Evolutionary conservation across 1,140 invertebrate species (phyloP).

Genomic region (Triops cancriformis): DNA sequence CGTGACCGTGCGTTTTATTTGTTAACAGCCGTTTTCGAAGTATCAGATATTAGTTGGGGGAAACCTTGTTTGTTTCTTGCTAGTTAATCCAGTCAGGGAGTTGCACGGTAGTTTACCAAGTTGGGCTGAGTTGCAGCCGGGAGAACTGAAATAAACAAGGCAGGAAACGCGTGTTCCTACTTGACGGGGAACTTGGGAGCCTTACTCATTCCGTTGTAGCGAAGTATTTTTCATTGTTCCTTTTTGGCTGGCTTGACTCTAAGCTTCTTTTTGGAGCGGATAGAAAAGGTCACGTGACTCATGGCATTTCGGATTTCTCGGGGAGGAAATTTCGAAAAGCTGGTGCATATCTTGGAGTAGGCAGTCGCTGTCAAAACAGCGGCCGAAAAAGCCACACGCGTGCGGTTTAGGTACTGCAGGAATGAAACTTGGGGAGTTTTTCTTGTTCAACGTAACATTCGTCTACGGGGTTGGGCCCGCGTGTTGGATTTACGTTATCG

Average conservation of each 20-base stretch:
- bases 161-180: no score
- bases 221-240: background rate
- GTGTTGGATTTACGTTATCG: background rate
- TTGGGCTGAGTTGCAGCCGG: no score
- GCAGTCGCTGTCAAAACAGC: background rate
- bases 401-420: background rate
- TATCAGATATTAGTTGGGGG: background rate
- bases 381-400: background rate
- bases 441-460: background rate
- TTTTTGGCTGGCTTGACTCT: background rate
- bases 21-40: background rate
- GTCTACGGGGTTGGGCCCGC: background rate
- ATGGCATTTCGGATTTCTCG: background rate
- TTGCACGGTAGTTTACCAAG: no score
- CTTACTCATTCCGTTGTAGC: no score
- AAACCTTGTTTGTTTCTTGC: no score
- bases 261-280: background rate
- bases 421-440: background rate
- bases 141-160: no score
- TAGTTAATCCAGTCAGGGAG: no score
- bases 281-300: background rate
- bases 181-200: no score
- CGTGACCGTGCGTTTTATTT: conserved; percentile 1
- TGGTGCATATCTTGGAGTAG: background rate
- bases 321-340: background rate